Base-by-base conservation (phyloP, 2,797 vertebrate genomes). In the Synanceia verrucosa region DNA sequence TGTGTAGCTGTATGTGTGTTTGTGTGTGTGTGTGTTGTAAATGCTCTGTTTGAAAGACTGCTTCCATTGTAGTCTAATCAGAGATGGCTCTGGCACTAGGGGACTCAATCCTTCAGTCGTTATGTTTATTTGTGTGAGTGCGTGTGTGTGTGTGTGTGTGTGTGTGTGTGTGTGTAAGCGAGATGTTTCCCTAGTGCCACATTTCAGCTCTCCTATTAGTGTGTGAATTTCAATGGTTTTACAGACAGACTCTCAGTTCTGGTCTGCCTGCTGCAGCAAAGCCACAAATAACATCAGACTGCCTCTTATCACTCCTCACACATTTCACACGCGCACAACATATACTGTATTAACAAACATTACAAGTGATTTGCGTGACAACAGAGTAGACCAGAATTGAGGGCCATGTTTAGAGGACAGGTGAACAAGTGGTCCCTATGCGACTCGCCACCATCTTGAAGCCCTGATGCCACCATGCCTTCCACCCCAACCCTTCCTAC, bases 61-160 rank as follows among this genome's bases (percentile, higher is more conserved):
- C 77, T 84, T 77, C 73, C 66, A 56, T 64, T 78, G 74, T 66
- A 84, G 83, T 92, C 85, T 83, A 73, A 84, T 86, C 87, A 91
- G 88, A 90, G 87, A 89, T 78, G 82, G 85, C 77, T 86, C 75
- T 81, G 85, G 81, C 88, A 92, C 88, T 68, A 86, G 78, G 89
- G 70, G 73, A 79, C 76, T 82, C 39, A 81, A 89, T 89, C 87
- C 91, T 93, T 91, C 88, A 86, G 84, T 85, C 41, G 34, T 72
- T 78, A 52, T 62, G 65, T 80, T 53, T 60, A 16, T 77, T 34
- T 76, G 7, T 64, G 59, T 73, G 23, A 59, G 26, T 79, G 36
- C 57, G 24, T 65, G 50, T 55, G 23, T 70, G 39, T 77, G 12
- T 78, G 43, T 70, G 46, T 43, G 57, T 66, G 61, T 65, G 39